A percentile compares a stretch with the other conserved stretches of the same genome.
phyloP scores from a whole-genome alignment of 2,797 vertebrate genomes.

The Cephalopachus bancanus region DNA sequence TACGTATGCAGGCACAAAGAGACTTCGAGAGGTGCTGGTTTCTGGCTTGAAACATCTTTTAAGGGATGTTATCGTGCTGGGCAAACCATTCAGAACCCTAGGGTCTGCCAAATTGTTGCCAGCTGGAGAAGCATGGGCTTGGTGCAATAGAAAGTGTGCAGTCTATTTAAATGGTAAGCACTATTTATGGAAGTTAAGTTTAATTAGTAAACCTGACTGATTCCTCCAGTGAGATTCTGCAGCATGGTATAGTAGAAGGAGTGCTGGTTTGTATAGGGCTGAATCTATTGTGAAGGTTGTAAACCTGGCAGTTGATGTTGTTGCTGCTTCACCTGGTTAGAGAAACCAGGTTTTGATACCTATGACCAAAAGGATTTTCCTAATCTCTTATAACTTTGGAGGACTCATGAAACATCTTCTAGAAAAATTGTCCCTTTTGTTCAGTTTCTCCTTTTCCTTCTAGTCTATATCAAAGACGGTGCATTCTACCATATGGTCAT shows the following conservation, averaged over 20 bases:
- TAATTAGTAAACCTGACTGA: conserved; percentile 46
- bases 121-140: conserved; percentile 44
- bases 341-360: background rate
- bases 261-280: conserved; percentile 29
- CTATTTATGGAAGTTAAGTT: conserved; percentile 40
- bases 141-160: conserved; percentile 18
- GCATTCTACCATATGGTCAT: conserved; percentile 46
- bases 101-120: conserved; percentile 62
- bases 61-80: conserved; percentile 27
- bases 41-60: conserved; percentile 50
- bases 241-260: background rate
- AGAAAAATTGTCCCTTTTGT: background rate
- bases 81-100: background rate
- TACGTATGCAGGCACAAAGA: conserved; percentile 41
- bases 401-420: conserved; percentile 25
- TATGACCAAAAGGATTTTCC: conserved; percentile 24
- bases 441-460: conserved; percentile 50
- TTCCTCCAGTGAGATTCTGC: conserved; percentile 42
- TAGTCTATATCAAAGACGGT: conserved; percentile 18
- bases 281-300: conserved; percentile 57
- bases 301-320: conserved; percentile 4
- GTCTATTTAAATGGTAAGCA: conserved; percentile 53
- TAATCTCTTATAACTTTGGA: conserved; percentile 36
- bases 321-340: conserved; percentile 39
- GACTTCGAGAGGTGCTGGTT: conserved; percentile 56